Evolutionary conservation across 2,113 vertebrate genomes (phyloP).

Genomic region (Pterocles orientalis): DNA sequence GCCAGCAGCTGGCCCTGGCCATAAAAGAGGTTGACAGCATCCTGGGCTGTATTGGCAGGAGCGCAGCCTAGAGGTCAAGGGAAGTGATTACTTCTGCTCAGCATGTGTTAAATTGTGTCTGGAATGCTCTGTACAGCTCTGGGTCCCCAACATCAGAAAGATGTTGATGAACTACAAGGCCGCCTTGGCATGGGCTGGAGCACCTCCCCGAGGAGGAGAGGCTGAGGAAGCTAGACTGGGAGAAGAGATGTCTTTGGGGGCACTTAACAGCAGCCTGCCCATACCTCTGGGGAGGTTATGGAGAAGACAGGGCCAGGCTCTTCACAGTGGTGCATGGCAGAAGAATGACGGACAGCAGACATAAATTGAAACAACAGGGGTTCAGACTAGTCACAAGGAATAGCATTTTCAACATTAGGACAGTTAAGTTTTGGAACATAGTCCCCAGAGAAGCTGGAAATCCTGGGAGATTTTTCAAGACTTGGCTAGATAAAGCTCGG

Average conservation of each 20-base stretch:
- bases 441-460: background rate
- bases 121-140: background rate
- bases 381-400: background rate
- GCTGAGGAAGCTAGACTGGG: background rate
- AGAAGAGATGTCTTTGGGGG: background rate
- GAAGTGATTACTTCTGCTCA: background rate
- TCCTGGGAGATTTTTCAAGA: background rate
- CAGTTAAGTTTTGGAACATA: background rate
- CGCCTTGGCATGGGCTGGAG: background rate
- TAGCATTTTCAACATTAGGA: background rate
- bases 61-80: fast-evolving
- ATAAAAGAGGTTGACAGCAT: background rate
- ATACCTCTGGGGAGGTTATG: fast-evolving
- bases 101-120: background rate
- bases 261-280: background rate
- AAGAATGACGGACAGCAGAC: background rate
- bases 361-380: background rate
- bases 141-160: background rate
- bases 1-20: background rate
- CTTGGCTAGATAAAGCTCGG: background rate
- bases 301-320: background rate
- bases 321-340: background rate
- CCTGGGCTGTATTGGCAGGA: background rate
- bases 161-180: background rate
- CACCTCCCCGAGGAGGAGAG: background rate